Evolutionary conservation across 92 coral and sea anemone genomes (phyloP).

Genomic region (Epizoanthus ramosus): DNA sequence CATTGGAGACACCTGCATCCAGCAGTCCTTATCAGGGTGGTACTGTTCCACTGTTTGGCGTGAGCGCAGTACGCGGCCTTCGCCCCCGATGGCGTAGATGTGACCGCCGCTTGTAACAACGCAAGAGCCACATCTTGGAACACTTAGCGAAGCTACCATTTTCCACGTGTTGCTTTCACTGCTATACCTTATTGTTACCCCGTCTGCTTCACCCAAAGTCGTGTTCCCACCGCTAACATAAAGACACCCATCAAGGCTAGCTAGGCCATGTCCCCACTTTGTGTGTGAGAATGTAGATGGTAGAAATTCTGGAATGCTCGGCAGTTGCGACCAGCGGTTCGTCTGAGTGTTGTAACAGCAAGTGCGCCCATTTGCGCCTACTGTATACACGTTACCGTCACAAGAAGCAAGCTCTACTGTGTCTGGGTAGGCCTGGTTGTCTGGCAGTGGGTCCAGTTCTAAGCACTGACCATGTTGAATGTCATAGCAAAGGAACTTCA

Average conservation of each 20-base stretch:
- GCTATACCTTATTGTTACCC: conserved; percentile 22
- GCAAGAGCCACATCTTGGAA: conserved; percentile 20
- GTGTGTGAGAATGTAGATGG: conserved; percentile 22
- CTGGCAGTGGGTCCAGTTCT: conserved; percentile 13
- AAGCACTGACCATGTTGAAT: conserved; percentile 24
- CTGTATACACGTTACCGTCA: conserved; percentile 17
- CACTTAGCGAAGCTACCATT: conserved; percentile 21
- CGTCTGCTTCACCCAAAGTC: conserved; percentile 36
- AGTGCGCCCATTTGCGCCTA: background rate
- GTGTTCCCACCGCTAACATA: conserved; percentile 28
- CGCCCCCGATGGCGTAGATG: conserved; percentile 36
- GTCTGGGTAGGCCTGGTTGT: conserved; percentile 3
- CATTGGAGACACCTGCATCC: conserved; percentile 33
- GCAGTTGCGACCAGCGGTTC: conserved; percentile 28
- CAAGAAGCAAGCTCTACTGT: conserved; percentile 21
- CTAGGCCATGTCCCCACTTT: conserved; percentile 38
- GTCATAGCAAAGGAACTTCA: conserved; percentile 33
- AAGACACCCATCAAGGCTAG: conserved; percentile 22
- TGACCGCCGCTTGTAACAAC: conserved; percentile 12
- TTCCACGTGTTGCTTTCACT: conserved; percentile 15
- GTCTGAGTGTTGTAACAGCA: conserved; percentile 19
- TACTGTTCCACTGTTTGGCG: conserved; percentile 21
- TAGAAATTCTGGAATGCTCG: conserved; percentile 22
- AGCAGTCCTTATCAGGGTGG: conserved; percentile 1
- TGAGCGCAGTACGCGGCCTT: conserved; percentile 3